Percentiles rank a stretch among this genome's conserved stretches.
phyloP scores from a whole-genome alignment of 2,797 vertebrate genomes.

The Pseudomugil tenellus region DNA sequence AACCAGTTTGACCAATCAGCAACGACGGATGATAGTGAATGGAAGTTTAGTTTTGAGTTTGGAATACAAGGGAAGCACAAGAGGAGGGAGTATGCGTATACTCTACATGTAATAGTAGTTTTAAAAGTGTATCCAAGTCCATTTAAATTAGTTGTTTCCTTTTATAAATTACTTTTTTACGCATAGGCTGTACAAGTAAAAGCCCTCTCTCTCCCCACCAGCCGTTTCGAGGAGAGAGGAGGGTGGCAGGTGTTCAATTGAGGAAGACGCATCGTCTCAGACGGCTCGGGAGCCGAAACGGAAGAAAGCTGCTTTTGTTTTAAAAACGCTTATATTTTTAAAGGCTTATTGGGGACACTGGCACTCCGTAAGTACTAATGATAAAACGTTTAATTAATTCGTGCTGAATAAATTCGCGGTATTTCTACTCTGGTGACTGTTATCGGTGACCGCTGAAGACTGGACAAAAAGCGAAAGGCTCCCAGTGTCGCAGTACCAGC shows the following conservation, averaged over 20 bases:
- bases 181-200: not conserved
- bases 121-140: constrained; percentile 6
- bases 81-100: not conserved
- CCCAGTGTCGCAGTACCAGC: constrained; percentile 56
- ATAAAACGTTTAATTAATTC: not conserved
- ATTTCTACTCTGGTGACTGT: constrained; percentile 6
- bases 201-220: constrained; percentile 14
- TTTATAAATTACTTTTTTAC: not conserved
- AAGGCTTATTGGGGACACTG: not conserved
- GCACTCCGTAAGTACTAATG: constrained; percentile 21
- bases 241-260: constrained; percentile 75
- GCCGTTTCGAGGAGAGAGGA: constrained; percentile 31
- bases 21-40: constrained; percentile 68
- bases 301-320: not conserved
- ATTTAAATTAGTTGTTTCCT: not conserved
- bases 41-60: constrained; percentile 74
- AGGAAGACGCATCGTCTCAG: constrained; percentile 58
- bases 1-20: constrained; percentile 63
- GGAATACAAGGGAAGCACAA: constrained; percentile 27
- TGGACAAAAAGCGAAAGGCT: constrained; percentile 38
- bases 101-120: rapidly evolving
- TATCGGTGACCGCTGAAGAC: constrained; percentile 19
- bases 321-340: too few relatives aligned
- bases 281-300: constrained; percentile 44
- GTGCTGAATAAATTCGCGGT: not conserved